phyloP scores from a whole-genome alignment of 2,888 invertebrate genomes.

The Rhyacophila evoluta region DNA sequence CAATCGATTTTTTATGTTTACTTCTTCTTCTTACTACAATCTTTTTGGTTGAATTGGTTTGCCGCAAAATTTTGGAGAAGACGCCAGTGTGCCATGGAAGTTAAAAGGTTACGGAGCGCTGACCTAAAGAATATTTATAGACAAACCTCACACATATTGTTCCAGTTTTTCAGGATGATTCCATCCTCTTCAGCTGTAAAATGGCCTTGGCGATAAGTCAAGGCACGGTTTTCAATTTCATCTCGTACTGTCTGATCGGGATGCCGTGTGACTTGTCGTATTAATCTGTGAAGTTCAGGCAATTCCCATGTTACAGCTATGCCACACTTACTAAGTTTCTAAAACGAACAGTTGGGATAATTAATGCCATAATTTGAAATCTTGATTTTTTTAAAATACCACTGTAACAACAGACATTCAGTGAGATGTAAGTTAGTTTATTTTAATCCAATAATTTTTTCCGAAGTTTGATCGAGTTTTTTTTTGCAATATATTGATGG shows the following conservation, averaged over 20 bases:
- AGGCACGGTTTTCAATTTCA: constrained; percentile 12
- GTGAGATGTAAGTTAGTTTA: no score
- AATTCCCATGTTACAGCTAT: constrained; percentile 12
- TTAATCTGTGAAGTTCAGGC: constrained; percentile 32
- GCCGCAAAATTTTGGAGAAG: no score
- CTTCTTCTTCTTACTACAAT: no score
- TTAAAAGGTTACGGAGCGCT: no score
- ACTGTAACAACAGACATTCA: no score
- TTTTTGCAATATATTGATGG: no score
- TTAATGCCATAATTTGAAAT: not conserved
- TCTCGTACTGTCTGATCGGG: not conserved
- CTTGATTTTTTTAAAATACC: not conserved
- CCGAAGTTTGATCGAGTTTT: no score
- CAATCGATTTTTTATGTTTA: no score
- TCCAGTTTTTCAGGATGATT: constrained; percentile 45
- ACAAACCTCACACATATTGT: constrained; percentile 32
- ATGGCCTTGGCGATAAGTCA: constrained; percentile 25
- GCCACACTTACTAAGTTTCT: not conserved
- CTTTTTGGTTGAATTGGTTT: no score
- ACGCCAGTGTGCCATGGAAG: no score
- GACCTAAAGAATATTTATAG: no score
- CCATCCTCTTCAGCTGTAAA: constrained; percentile 38
- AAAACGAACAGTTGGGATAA: constrained; percentile 27
- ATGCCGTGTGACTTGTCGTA: not conserved
- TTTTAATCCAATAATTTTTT: no score